Base-by-base conservation (phyloP, 1,140 invertebrate genomes). In the Potamilus streckersoni region DNA sequence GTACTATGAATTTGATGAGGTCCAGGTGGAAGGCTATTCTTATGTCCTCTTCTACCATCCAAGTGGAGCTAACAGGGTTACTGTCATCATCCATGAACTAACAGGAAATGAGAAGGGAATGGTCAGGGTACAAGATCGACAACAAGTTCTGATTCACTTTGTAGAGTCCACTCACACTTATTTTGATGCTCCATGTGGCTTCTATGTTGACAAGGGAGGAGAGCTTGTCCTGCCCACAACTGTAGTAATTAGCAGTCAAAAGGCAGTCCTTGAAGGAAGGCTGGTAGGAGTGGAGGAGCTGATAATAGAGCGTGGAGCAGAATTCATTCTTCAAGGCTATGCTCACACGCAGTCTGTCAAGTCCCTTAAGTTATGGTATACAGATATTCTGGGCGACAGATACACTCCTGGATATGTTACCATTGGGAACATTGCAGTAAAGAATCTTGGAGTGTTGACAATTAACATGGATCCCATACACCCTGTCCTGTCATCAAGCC, bases 31-130 rank as follows among this genome's bases (percentile, higher is more conserved):
- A 56, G 83, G 81, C 8, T 80, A 83, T 70, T 79, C 79, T n/a
- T 86, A 86, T 74, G 81, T 86, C 14, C 83, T 85, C 62, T 85
- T 86, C 72, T 86, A 86, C 64, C 82, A 84, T 69, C 82, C 85
- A n/a, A 59, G 17, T 19, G 65, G 68, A 20, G 79, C 74, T n/a
- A 67, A 73, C n/a, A 82, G 82, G 67, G 82, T 86, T 20, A 79
- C 83, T 4, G 80, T 84, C 16, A 61, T 80, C n/a, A 80, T 84
- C 59, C 77, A 84, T 71, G 85, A 86, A 60, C 71, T 86, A 19
- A 85, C 82, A 17, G 85, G 85, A 20, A 86, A 86, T 75, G 83
- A 80, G 71, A 79, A 84, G 58, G 83, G 85, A 0, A 76, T 84
- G 72, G 74, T 86, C 4, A 65, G 85, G 31, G 80, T 85, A 17